phyloP scores from a whole-genome alignment of 1,140 invertebrate genomes.

The Drosophila rufa region DNA sequence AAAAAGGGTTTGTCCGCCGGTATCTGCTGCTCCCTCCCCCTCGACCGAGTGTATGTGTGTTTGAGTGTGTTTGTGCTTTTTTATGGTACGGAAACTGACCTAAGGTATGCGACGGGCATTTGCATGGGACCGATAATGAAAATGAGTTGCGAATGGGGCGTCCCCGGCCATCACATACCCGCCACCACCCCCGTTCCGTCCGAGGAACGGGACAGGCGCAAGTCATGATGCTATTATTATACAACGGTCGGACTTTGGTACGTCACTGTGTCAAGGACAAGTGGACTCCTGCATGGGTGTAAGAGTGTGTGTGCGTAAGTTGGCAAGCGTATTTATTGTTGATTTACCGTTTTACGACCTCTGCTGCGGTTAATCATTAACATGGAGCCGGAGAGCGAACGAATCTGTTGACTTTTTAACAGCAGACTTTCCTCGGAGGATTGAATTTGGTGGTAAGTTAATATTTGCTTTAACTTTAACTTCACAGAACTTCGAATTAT shows the following conservation, averaged over 20 bases:
- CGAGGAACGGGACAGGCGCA: constrained; percentile 57
- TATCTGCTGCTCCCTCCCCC: constrained; percentile 3
- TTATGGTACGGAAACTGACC: constrained; percentile 72
- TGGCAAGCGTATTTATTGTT: constrained; percentile 45
- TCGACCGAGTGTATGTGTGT: constrained; percentile 9
- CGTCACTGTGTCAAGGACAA: constrained; percentile 81
- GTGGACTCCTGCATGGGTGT: constrained; percentile 56
- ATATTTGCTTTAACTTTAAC: not conserved
- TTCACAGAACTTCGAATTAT: not conserved
- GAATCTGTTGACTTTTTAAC: constrained; percentile 34
- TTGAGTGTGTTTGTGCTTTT: constrained; percentile 25
- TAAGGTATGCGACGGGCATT: constrained; percentile 74
- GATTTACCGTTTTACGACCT: constrained; percentile 51
- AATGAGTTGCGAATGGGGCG: constrained; percentile 45
- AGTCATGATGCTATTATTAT: constrained; percentile 66
- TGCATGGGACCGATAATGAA: constrained; percentile 74
- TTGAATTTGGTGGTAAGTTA: not conserved
- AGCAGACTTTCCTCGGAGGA: not conserved
- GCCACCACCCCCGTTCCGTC: not conserved
- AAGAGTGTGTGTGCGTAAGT: constrained; percentile 26
- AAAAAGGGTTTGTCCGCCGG: constrained; percentile 52
- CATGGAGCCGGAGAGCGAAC: not conserved
- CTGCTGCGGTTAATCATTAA: constrained; percentile 41
- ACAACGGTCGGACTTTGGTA: constrained; percentile 51
- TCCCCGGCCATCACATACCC: constrained; percentile 1